These are phyloP conservation scores for Cryptops parisi DNA, from an alignment of 2,888 invertebrate species.

Conservation along the genomic window DNA sequence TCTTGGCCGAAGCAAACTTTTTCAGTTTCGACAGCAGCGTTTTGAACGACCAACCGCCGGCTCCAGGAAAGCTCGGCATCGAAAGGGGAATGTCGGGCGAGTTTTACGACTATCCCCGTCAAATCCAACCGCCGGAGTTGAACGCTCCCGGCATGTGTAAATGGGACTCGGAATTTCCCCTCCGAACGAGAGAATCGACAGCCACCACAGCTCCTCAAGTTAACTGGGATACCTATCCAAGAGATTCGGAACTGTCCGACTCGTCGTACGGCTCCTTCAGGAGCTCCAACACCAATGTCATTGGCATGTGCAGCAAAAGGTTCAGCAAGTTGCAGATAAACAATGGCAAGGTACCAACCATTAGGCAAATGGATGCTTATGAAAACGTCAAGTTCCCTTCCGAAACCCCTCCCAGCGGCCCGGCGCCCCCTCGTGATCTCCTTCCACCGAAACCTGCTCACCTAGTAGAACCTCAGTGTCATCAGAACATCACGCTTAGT, in stretches of 20 bases:
- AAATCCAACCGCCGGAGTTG: conserved; percentile 15
- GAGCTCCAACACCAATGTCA: not conserved
- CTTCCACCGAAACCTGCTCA: conserved; percentile 59
- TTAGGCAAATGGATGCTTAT: not conserved
- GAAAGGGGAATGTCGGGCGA: conserved; percentile 16
- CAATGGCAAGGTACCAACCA: not conserved
- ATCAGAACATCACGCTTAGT: not conserved
- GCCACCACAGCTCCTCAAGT: conserved; percentile 19
- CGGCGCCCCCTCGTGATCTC: conserved; percentile 31
- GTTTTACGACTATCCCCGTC: conserved; percentile 21
- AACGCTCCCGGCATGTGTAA: conserved; percentile 8
- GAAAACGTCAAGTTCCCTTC: not conserved
- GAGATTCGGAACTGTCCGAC: conserved; percentile 8
- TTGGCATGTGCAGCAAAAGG: not conserved
- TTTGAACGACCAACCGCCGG: conserved; percentile 17
- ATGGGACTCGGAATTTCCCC: not conserved
- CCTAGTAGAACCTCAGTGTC: conserved; percentile 31
- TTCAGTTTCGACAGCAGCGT: not conserved
- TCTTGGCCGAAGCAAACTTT: not conserved
- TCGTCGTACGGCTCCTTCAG: not conserved
- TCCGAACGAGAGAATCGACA: not conserved
- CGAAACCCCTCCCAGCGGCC: not conserved
- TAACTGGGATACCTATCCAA: conserved; percentile 22
- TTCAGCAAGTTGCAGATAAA: not conserved
- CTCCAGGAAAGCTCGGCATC: conserved; percentile 16